These are phyloP conservation scores for Hystrix brachyura DNA, from an alignment of 2,113 vertebrate genomes.

Conservation along the genomic window DNA sequence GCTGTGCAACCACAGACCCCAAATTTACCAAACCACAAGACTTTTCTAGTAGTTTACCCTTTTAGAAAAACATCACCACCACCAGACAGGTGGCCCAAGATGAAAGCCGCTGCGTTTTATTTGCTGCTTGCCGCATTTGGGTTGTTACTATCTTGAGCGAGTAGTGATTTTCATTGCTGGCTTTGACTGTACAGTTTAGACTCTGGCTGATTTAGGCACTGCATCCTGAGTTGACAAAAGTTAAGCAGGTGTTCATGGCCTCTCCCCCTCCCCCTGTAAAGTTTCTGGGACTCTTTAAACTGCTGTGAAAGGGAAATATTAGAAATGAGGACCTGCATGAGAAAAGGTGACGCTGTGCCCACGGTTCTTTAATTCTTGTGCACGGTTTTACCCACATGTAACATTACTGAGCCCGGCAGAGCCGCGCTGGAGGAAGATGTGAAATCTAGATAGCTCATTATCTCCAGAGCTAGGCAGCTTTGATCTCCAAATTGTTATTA, in stretches of 20 bases:
- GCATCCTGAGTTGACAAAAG: neutral
- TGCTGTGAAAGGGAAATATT: constrained; percentile 59
- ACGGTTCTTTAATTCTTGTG: neutral
- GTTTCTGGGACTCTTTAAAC: constrained; percentile 58
- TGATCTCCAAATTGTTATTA: constrained; percentile 65
- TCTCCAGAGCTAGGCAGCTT: constrained; percentile 43
- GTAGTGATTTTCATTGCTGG: neutral
- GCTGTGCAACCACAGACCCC: neutral
- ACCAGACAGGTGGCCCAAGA: neutral
- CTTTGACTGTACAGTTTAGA: neutral
- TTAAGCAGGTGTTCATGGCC: neutral
- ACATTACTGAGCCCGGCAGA: neutral
- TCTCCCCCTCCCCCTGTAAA: neutral
- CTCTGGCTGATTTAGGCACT: neutral
- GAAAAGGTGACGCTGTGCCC: neutral
- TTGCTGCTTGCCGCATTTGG: neutral
- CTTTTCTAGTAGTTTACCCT: neutral
- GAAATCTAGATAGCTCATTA: constrained; percentile 54
- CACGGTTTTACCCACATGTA: neutral
- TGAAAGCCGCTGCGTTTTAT: rapidly evolving
- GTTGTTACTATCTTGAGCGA: neutral
- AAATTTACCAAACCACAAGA: neutral
- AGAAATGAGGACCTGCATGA: neutral
- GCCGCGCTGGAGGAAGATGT: neutral
- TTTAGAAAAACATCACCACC: neutral